Conservation (phyloP, 1,140 invertebrate genomes). For the Trichoplusia ni region DNA sequence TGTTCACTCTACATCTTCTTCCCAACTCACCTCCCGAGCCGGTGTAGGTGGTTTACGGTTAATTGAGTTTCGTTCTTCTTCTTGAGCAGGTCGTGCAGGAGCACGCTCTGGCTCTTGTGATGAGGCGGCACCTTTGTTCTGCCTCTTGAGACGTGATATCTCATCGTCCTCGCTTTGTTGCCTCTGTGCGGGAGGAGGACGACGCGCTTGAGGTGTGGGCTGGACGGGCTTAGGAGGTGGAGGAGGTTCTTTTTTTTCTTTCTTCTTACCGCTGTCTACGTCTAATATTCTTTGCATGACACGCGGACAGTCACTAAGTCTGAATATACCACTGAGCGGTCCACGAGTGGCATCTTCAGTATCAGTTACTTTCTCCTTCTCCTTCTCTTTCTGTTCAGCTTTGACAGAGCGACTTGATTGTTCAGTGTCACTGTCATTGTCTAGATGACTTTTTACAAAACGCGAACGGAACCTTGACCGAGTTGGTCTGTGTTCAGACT, state of each 20-base stretch:
- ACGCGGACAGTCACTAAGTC: constrained; percentile 93
- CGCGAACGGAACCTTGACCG: constrained; percentile 86
- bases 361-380: constrained; percentile 91
- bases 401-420: constrained; percentile 82
- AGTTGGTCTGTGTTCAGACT: constrained; percentile 83
- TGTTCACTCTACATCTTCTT: constrained; percentile 77
- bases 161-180: constrained; percentile 95
- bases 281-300: constrained; percentile 94
- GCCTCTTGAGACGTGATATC: constrained; percentile 93
- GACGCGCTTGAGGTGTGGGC: constrained; percentile 76
- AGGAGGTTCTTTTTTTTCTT: constrained; percentile 85
- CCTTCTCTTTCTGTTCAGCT: constrained; percentile 83
- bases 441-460: constrained; percentile 86
- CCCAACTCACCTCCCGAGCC: constrained; percentile 87
- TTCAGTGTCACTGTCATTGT: constrained; percentile 87
- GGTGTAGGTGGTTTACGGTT: constrained; percentile 83
- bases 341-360: constrained; percentile 94
- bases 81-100: constrained; percentile 68
- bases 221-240: constrained; percentile 81
- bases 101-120: constrained; percentile 78
- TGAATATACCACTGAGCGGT: constrained; percentile 93
- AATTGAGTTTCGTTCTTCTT: constrained; percentile 81
- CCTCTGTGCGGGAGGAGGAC: constrained; percentile 82
- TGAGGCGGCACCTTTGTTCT: constrained; percentile 89
- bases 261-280: constrained; percentile 88